Evolutionary conservation across 2,113 vertebrate species (phyloP).

Genomic region (Muscicapa adusta): DNA sequence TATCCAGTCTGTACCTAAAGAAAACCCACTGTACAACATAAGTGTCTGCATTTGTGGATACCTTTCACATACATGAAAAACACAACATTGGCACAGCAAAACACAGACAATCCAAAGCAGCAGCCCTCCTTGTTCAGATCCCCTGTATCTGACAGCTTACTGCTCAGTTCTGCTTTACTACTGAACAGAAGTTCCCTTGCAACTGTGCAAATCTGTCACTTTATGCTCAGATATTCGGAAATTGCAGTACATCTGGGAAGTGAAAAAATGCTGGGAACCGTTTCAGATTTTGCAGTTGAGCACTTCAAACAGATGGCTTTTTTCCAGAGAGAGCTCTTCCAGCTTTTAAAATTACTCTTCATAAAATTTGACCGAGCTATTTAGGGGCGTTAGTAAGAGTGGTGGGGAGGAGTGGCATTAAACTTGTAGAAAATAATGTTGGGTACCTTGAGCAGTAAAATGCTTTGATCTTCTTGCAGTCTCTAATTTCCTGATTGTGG

Average conservation of each 20-base stretch:
- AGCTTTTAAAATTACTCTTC: constrained; percentile 10
- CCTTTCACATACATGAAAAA: background rate
- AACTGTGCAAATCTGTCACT: constrained; percentile 9
- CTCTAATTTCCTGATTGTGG: background rate
- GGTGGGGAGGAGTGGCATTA: background rate
- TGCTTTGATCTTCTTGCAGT: background rate
- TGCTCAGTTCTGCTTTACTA: background rate
- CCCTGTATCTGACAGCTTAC: background rate
- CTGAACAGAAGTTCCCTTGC: background rate
- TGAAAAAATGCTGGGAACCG: background rate
- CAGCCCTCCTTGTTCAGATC: background rate
- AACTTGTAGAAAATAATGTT: background rate
- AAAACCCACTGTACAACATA: background rate
- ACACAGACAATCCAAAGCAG: background rate
- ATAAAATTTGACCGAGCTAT: background rate
- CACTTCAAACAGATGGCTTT: constrained; percentile 23
- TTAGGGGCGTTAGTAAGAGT: background rate
- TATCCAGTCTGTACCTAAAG: background rate
- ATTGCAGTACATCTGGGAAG: constrained; percentile 13
- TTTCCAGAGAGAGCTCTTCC: constrained; percentile 15
- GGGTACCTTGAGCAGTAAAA: background rate
- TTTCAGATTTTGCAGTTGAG: constrained; percentile 18
- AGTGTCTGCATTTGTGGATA: background rate
- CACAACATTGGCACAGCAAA: background rate
- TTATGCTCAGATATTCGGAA: background rate